Evolutionary conservation across 2,888 invertebrate genomes (phyloP).

Genomic region (Chymomyza fuscimana): DNA sequence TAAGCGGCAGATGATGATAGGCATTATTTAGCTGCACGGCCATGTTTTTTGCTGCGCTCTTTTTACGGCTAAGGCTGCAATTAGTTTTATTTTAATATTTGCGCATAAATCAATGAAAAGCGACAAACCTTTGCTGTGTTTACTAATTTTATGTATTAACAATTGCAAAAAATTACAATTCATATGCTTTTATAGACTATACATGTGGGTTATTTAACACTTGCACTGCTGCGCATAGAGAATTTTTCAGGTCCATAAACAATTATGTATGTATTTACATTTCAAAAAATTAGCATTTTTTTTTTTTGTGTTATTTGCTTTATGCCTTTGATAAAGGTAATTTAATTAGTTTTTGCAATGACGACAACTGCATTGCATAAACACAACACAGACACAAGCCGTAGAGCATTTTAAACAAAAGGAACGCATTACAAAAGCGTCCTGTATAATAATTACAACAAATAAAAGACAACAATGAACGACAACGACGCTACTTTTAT

Average conservation of each 20-base stretch:
- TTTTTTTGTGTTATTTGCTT: neutral
- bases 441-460: constrained; percentile 5
- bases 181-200: constrained; percentile 45
- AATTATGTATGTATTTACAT: neutral
- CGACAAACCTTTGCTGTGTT: constrained; percentile 15
- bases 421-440: neutral
- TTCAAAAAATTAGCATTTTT: neutral
- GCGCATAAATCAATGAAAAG: neutral
- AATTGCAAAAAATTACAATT: constrained; percentile 33
- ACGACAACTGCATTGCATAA: neutral
- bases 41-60: constrained; percentile 38
- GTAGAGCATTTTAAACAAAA: constrained; percentile 4
- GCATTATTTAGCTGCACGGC: constrained; percentile 64
- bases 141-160: constrained; percentile 47
- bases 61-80: constrained; percentile 6
- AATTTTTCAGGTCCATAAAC: constrained; percentile 37
- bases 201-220: constrained; percentile 48
- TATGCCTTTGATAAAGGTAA: neutral
- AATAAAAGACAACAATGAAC: constrained; percentile 2
- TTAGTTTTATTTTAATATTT: neutral
- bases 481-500: neutral
- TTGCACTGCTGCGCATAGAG: constrained; percentile 33
- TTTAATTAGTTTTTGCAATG: neutral
- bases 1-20: constrained; percentile 72
- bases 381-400: neutral